A percentile compares a stretch with the other conserved stretches of the same genome.
phyloP scores from a whole-genome alignment of 1,140 invertebrate species.

The Dendrolimus punctatus region DNA sequence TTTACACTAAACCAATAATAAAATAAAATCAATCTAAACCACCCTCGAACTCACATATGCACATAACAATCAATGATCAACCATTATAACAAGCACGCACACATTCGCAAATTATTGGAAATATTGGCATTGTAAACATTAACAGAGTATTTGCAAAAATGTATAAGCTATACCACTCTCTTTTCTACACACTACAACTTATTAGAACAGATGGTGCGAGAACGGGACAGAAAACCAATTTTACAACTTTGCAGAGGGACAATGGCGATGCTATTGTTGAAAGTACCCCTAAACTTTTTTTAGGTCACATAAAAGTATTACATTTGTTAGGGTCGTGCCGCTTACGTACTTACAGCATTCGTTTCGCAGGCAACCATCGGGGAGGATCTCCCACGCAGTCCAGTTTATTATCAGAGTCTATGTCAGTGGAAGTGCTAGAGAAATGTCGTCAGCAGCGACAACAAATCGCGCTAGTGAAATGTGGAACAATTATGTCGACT shows the following conservation, averaged over 20 bases:
- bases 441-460: conserved; percentile 46
- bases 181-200: conserved; percentile 22
- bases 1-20: conserved; percentile 71
- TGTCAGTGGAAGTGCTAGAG: conserved; percentile 26
- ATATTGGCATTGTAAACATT: conserved; percentile 69
- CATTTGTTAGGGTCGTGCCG: conserved; percentile 62
- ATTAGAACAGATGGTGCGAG: conserved; percentile 13
- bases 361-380: conserved; percentile 54
- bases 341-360: conserved; percentile 56
- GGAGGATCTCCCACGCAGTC: conserved; percentile 52
- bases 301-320: conserved; percentile 69
- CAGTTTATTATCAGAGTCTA: conserved; percentile 23
- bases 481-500: conserved; percentile 47
- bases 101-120: conserved; percentile 43
- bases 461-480: conserved; percentile 52
- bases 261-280: conserved; percentile 64
- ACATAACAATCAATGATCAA: conserved; percentile 56
- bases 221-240: conserved; percentile 43
- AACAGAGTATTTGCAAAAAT: conserved; percentile 59
- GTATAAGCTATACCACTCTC: conserved; percentile 34
- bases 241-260: conserved; percentile 64
- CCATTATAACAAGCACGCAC: conserved; percentile 36
- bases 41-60: conserved; percentile 56
- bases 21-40: conserved; percentile 69
- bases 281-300: conserved; percentile 67